These are phyloP conservation scores for Drosophila santomea DNA, from an alignment of 1,140 invertebrate species.

Conservation along the genomic window DNA sequence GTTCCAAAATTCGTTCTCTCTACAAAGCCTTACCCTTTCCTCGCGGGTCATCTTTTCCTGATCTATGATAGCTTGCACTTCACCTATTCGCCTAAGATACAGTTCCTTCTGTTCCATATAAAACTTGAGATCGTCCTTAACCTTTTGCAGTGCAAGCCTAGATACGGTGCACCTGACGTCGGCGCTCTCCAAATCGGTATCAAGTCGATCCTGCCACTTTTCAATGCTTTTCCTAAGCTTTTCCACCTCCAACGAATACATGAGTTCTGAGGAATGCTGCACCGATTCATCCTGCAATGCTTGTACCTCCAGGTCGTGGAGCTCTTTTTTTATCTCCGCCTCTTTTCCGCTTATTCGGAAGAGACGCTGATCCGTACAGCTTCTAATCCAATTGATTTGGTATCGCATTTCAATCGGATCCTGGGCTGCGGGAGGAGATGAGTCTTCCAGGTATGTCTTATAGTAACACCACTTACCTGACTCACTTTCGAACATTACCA, in stretches of 20 bases:
- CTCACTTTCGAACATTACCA: background rate
- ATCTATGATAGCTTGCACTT: constrained; percentile 35
- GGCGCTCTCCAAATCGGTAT: constrained; percentile 35
- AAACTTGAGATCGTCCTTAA: constrained; percentile 45
- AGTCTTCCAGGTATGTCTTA: background rate
- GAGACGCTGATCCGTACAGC: constrained; percentile 32
- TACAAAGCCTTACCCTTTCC: background rate
- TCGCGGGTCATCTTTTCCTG: background rate
- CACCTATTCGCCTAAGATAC: constrained; percentile 26
- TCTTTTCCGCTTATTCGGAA: constrained; percentile 14
- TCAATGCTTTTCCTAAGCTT: background rate
- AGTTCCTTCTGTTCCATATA: constrained; percentile 41
- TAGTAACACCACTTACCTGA: constrained; percentile 5
- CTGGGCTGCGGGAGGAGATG: constrained; percentile 4
- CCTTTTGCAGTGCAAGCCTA: constrained; percentile 20
- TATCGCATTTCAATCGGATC: constrained; percentile 56
- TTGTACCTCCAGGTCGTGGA: background rate
- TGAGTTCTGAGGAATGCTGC: background rate
- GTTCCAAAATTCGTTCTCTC: too few species aligned
- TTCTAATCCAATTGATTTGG: constrained; percentile 47
- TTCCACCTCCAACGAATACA: constrained; percentile 27
- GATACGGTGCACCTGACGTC: constrained; percentile 32
- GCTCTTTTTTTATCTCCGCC: background rate
- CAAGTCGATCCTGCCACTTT: constrained; percentile 26
- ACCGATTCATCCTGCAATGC: background rate